Evolutionary conservation across 2,113 vertebrate species (phyloP), one percentile per base, ranked within the genome.

Genomic region (Pseudorasbora parva): DNA sequence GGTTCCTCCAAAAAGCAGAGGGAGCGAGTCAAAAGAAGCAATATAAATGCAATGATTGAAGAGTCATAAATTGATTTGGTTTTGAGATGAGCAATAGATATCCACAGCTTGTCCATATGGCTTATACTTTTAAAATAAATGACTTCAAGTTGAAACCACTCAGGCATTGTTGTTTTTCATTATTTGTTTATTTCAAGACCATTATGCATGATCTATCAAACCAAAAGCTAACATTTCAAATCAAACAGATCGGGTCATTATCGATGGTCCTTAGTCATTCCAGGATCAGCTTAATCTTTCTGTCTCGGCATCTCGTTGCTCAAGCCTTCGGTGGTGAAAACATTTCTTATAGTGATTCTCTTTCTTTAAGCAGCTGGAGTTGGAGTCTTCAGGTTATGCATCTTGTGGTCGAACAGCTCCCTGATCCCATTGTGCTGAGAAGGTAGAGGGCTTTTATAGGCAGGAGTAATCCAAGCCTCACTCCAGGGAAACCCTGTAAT

Each of bases 381-480:
- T 37, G 12, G n/a, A 41, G 80, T 82, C 27, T 68, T 27, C 45
- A 45, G 37, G 27, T 82, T 57, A 72, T 82, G 41, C 14, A 73
- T 9, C 23, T 64, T 4, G 9, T 21, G 72, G 51, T 84, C 21
- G 25, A 84, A 49, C 62, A n/a, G 33, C 47, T 75, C 81, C 57
- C 51, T 80, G 69, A 74, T 74, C 57, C 11, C 41, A 60, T 79
- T 85, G 74, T 75, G 57, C 47, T 43, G 45, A 1, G 59, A 74
- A 76, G 66, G 66, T 59, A 27, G 76, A 78, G 7, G 33, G 43
- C 54, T 80, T 80, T 84, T 80, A 79, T 85, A 73, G 69, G 64
- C 54, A 72, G 68, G 57, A 78, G 66, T 64, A 85, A 85, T 85
- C 59, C 30, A 60, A 80, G 73, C 64, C 56, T 49, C 62, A 66